Conservation (phyloP, 2,888 invertebrate genomes). For the Argyresthia goedartella region DNA sequence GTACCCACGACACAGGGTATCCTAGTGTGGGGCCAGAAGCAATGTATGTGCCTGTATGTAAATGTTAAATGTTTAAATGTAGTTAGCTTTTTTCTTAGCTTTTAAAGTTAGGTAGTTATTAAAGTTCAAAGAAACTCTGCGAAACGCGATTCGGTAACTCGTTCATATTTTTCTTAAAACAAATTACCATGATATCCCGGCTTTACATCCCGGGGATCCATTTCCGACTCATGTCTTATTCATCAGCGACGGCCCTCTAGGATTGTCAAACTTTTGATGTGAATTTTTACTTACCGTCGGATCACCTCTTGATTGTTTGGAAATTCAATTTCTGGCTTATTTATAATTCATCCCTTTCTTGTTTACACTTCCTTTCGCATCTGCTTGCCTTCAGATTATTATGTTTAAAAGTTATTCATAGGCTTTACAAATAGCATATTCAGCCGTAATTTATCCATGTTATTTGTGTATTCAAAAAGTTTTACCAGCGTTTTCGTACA, state of each 20-base stretch:
- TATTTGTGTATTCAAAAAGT: background rate
- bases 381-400: conserved; percentile 1
- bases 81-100: no score
- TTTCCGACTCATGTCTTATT: conserved; percentile 15
- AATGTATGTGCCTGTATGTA: no score
- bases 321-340: conserved; percentile 21
- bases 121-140: no score
- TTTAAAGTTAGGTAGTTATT: no score
- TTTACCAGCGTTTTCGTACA: background rate
- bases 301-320: conserved; percentile 19
- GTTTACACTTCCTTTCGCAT: conserved; percentile 12
- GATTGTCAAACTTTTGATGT: conserved; percentile 13
- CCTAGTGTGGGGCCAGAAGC: no score
- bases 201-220: conserved; percentile 5
- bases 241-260: conserved; percentile 7
- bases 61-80: no score
- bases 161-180: conserved; percentile 14
- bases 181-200: conserved; percentile 17
- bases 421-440: background rate
- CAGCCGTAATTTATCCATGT: no score
- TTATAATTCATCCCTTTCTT: conserved; percentile 18
- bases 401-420: conserved; percentile 26
- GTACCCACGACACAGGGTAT: no score
- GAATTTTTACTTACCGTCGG: conserved; percentile 7
- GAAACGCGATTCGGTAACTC: conserved; percentile 1